Evolutionary conservation across 2,113 vertebrate species (phyloP), one percentile per base, ranked within the genome.

Genomic region (Nettapus auritus): DNA sequence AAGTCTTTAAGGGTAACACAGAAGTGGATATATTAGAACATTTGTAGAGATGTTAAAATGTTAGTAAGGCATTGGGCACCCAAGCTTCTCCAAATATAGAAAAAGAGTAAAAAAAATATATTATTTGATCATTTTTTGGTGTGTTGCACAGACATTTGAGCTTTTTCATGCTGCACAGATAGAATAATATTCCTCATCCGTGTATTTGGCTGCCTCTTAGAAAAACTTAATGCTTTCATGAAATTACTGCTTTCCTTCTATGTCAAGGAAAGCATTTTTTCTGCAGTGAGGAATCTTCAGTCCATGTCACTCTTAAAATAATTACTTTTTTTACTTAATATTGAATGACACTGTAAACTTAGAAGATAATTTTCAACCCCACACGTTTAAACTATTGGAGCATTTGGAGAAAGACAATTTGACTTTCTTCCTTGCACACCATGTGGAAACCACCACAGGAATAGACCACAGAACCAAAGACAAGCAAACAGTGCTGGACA

Each of bases 401-500:
- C 64, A 80, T 28, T 81, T 57, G 19, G 31, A 59, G 50, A 96
- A 96, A 88, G 94, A 67, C 78, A 76, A 42, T 68, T 68, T 81
- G 81, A 96, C 75, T 81, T 97, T 97, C 82, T 38, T 78, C 82
- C 29, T 73, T 53, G 70, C 38, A 85, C 8, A 62, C 70, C 55
- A 84, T 96, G 92, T 92, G 87, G 53, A 97, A 97, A 93, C 88
- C 88, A 85, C 86, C 63, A 68, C 71, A 94, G 90, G 87, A 97
- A 69, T 44, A 95, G 75, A 91, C 33, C 56, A 2, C 31, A 91
- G 81, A 97, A 94, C 20, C 67, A 94, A 97, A 94, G 83, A 50
- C 77, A 89, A 94, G 55, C 44, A 94, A 97, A 90, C 8, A 11
- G 77, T 74, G 60, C 74, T 93, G 90, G 90, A 87, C 10, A 31